Evolutionary conservation across 2,888 invertebrate species (phyloP), one percentile per base, ranked within the genome.

Genomic region (Coenonympha arcania): DNA sequence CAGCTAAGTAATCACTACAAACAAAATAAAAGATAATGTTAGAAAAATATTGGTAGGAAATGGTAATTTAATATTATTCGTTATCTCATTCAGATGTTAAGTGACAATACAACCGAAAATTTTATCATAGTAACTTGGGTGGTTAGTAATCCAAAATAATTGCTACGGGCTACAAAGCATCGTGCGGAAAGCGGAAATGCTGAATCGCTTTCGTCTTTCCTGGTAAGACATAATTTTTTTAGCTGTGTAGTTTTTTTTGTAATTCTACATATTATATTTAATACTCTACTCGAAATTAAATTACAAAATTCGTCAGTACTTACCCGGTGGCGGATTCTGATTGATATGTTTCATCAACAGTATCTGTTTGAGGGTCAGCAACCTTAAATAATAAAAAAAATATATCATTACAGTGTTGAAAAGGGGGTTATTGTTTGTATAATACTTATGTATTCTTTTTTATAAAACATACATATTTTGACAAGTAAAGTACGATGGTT

Each of bases 241-340:
- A n/a, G n/a, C n/a, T n/a, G n/a, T n/a, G n/a, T n/a, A n/a, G n/a
- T n/a, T n/a, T n/a, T n/a, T n/a, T n/a, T n/a, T n/a, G n/a, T n/a
- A n/a, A n/a, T n/a, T n/a, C n/a, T n/a, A n/a, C n/a, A n/a, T n/a
- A n/a, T n/a, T n/a, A n/a, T n/a, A n/a, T n/a, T n/a, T n/a, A 6
- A 26, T 26, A 8, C 24, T 9, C 3, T 8, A 5, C 6, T 24
- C 6, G n/a, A n/a, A n/a, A n/a, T n/a, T n/a, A n/a, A n/a, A n/a
- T n/a, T 2, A 5, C 11, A 1, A 30, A 30, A 30, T n/a, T 1
- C 11, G 11, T 11, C 2, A 11, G 2, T 24, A 39, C 8, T 70
- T 69, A 83, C 83, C 76, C 79, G 8, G 39, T 15, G 34, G 78
- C 80, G 1, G 81, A 78, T 58, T 83, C 85, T 1, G 82, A 79